These are phyloP conservation scores for Larimichthys crocea DNA, from an alignment of 2,113 vertebrate species.

Conservation along the genomic window DNA sequence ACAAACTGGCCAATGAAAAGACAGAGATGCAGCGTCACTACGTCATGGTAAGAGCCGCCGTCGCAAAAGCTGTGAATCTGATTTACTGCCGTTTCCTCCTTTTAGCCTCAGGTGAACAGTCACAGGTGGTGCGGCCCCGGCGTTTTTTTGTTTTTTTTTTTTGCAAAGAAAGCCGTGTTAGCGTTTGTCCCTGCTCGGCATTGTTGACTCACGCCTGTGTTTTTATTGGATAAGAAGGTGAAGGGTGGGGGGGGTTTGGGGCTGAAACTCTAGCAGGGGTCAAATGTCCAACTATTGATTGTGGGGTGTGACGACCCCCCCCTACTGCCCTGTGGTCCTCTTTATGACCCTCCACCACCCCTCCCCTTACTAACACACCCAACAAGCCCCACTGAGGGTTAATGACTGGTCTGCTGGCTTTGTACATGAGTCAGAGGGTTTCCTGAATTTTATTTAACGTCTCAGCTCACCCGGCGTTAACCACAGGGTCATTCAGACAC, in stretches of 20 bases:
- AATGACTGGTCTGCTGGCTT: conserved; percentile 68
- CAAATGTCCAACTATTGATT: conserved; percentile 79
- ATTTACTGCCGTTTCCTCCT: conserved; percentile 53
- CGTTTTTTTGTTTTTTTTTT: conserved; percentile 3
- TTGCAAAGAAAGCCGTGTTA: conserved; percentile 40
- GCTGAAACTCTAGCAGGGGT: conserved; percentile 67
- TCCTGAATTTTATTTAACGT: conserved; percentile 35
- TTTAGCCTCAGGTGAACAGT: conserved; percentile 71
- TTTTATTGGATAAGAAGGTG: conserved; percentile 64
- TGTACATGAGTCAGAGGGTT: conserved; percentile 63
- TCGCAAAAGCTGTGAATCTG: conserved; percentile 25
- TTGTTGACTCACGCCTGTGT: conserved; percentile 58
- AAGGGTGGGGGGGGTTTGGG: conserved; percentile 10
- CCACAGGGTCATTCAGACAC: conserved; percentile 15
- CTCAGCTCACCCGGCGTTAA: conserved; percentile 34
- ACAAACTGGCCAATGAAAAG: conserved; percentile 96
- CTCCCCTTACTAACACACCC: conserved; percentile 52
- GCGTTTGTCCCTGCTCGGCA: conserved; percentile 30
- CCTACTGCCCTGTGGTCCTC: conserved; percentile 49
- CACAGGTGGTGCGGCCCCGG: conserved; percentile 62
- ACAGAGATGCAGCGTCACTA: conserved; percentile 98
- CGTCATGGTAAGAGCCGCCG: conserved; percentile 90
- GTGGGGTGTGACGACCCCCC: conserved; percentile 62
- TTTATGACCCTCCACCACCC: conserved; percentile 62
- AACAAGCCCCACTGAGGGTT: conserved; percentile 63